These are phyloP conservation scores for Epizoanthus illoricatus DNA, from an alignment of 92 coral and sea anemone genomes.

Conservation along the genomic window DNA sequence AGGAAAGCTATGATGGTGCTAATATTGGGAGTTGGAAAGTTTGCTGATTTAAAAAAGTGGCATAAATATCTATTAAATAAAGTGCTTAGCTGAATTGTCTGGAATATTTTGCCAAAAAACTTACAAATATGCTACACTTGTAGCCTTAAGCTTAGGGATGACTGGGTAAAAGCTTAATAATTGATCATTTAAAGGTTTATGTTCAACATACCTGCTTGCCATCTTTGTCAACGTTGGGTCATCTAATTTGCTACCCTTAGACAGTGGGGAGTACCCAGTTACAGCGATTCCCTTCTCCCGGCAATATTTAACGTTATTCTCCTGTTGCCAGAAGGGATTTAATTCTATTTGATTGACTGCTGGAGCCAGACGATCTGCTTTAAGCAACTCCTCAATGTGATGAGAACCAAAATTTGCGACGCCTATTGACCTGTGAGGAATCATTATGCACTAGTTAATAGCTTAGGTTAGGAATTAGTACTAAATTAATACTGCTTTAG, in stretches of 20 bases:
- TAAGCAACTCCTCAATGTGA: constrained; percentile 66
- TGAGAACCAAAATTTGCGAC: constrained; percentile 80
- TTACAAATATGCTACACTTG: too few relatives aligned
- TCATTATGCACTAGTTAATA: neutral
- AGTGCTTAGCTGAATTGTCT: too few relatives aligned
- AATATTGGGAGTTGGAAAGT: too few relatives aligned
- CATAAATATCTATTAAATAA: too few relatives aligned
- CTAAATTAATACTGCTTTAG: too few relatives aligned
- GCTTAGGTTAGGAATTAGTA: too few relatives aligned
- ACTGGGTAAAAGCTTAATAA: neutral
- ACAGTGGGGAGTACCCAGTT: constrained; percentile 71
- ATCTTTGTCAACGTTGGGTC: constrained; percentile 64
- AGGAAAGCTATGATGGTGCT: too few relatives aligned
- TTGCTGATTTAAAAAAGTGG: too few relatives aligned
- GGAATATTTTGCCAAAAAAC: too few relatives aligned
- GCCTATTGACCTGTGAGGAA: constrained; percentile 65
- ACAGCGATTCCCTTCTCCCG: constrained; percentile 55
- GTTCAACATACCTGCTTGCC: constrained; percentile 60
- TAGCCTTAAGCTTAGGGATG: too few relatives aligned
- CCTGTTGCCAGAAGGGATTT: constrained; percentile 73
- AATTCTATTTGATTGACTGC: constrained; percentile 90
- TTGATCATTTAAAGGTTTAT: neutral
- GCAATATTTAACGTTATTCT: constrained; percentile 67
- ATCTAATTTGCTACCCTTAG: constrained; percentile 52
- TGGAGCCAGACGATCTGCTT: constrained; percentile 77